These are phyloP conservation scores for Tinamus guttatus DNA, from an alignment of 2,113 vertebrate genomes.

Conservation along the genomic window DNA sequence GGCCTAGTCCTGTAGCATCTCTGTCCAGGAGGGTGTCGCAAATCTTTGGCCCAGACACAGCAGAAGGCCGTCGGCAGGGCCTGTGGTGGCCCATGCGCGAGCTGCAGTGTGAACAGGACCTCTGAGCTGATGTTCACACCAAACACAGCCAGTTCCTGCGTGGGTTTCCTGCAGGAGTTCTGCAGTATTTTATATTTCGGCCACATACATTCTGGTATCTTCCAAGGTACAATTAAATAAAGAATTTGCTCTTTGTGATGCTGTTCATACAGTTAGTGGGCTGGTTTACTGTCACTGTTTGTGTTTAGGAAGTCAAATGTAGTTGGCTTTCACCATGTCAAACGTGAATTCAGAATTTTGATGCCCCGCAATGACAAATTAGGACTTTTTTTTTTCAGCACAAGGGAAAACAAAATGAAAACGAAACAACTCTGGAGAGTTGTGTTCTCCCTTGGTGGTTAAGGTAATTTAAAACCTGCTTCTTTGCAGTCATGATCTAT, in stretches of 20 bases:
- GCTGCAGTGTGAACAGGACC: background rate
- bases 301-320: background rate
- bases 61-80: background rate
- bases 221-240: constrained; percentile 25
- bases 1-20: background rate
- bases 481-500: constrained; percentile 57
- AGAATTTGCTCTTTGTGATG: background rate
- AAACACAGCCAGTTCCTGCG: background rate
- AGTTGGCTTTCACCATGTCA: background rate
- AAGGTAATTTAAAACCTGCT: constrained; percentile 23
- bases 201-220: constrained; percentile 37
- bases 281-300: background rate
- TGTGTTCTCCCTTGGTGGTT: constrained; percentile 29
- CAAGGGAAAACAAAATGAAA: background rate
- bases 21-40: no score
- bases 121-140: background rate
- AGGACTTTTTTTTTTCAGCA: constrained; percentile 52
- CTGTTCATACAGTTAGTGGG: background rate
- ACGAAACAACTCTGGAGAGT: constrained; percentile 1
- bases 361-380: constrained; percentile 58
- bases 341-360: background rate
- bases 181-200: constrained; percentile 33
- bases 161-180: background rate
- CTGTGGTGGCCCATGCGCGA: background rate
- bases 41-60: background rate